Evolutionary conservation across 2,797 vertebrate genomes (phyloP).

Genomic region (Siniperca obscura): DNA sequence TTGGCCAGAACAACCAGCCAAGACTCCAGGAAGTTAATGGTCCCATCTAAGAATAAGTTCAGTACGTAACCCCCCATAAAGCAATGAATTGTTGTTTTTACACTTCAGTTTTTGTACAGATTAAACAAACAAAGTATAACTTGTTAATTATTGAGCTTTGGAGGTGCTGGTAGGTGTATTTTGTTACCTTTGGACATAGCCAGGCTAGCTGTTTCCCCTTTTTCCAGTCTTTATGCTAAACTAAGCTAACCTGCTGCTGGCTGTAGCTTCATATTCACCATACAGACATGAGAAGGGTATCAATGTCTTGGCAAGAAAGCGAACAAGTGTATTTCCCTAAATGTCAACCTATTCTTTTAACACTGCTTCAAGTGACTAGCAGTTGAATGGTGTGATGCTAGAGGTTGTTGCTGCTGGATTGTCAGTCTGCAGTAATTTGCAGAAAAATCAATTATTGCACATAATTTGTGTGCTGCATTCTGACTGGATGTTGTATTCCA

Average conservation of each 20-base stretch:
- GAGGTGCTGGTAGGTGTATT: neutral
- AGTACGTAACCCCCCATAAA: neutral
- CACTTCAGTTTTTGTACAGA: neutral
- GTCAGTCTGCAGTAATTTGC: neutral
- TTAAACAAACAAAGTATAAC: neutral
- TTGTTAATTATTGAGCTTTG: neutral
- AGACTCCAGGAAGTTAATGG: neutral
- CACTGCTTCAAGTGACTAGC: neutral
- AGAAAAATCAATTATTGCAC: neutral
- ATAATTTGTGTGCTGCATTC: neutral
- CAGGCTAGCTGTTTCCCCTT: neutral
- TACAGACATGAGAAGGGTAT: neutral
- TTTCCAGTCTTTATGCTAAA: neutral
- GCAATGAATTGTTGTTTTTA: neutral
- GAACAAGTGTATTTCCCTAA: neutral
- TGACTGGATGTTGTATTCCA: slow-evolving; percentile 5
- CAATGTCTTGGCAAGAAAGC: neutral
- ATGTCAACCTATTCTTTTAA: slow-evolving; percentile 1
- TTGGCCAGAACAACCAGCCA: neutral
- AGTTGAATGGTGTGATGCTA: slow-evolving; percentile 5
- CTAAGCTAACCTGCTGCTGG: neutral
- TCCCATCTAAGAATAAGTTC: neutral
- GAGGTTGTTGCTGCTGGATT: neutral
- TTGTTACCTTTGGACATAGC: neutral
- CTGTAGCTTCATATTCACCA: neutral